Evolutionary conservation across 2,888 invertebrate species (phyloP).

Genomic region (Hetaerina titia): DNA sequence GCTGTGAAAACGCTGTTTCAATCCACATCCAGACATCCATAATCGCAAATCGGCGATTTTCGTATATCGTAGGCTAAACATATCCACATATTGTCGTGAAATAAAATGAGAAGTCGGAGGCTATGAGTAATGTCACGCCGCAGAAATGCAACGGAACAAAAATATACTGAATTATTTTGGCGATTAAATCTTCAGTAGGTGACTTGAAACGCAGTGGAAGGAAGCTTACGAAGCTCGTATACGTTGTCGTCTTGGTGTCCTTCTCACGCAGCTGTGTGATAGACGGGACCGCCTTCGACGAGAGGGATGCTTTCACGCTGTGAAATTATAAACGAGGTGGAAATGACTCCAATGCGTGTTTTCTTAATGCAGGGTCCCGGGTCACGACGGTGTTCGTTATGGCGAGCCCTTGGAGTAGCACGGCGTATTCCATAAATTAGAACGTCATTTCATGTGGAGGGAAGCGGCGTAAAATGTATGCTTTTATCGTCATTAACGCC

Average conservation of each 20-base stretch:
- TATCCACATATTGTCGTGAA: too few relatives aligned
- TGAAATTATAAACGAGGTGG: neutral
- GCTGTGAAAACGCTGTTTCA: too few relatives aligned
- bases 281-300: neutral
- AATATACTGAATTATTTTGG: neutral
- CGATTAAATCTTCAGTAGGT: neutral
- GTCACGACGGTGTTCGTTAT: neutral
- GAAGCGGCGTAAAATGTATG: neutral
- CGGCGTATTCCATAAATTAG: neutral
- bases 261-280: too few relatives aligned
- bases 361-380: neutral
- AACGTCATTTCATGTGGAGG: neutral
- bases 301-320: neutral
- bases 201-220: neutral
- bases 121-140: neutral
- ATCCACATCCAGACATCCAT: too few relatives aligned
- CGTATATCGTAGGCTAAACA: too few relatives aligned
- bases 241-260: neutral
- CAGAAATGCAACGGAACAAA: neutral
- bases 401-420: neutral
- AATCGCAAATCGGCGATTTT: too few relatives aligned
- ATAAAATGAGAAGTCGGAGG: too few relatives aligned
- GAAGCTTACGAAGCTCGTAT: too few relatives aligned
- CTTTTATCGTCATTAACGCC: neutral
- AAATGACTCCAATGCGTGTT: neutral